Percentiles rank a stretch among this genome's conserved stretches.
phyloP scores from a whole-genome alignment of 2,113 vertebrate species.

The Callithrix jacchus region DNA sequence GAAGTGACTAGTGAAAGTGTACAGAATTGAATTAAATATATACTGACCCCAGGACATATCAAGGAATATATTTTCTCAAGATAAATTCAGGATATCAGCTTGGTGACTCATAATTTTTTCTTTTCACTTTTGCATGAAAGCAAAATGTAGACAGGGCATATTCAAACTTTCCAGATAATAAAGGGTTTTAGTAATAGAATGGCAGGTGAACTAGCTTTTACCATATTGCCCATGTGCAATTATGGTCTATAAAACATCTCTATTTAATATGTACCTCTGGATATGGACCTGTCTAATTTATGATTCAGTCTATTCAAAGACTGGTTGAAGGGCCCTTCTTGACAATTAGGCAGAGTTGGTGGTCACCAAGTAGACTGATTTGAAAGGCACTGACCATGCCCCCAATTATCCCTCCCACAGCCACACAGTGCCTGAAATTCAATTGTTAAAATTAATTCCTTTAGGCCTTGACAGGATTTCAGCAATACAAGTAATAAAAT shows the following conservation, averaged over 20 bases:
- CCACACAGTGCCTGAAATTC: background rate
- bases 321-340: background rate
- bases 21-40: background rate
- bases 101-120: constrained; percentile 24
- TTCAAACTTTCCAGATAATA: constrained; percentile 31
- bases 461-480: constrained; percentile 38
- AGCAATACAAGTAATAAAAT: constrained; percentile 28
- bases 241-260: constrained; percentile 41
- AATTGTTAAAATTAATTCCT: constrained; percentile 60
- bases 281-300: constrained; percentile 29
- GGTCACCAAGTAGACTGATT: constrained; percentile 44
- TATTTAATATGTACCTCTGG: constrained; percentile 48
- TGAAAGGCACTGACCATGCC: constrained; percentile 13
- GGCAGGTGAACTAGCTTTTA: constrained; percentile 2
- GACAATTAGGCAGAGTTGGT: constrained; percentile 28
- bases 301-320: constrained; percentile 7
- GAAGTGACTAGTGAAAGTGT: background rate
- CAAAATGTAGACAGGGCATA: background rate
- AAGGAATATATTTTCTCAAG: constrained; percentile 43
- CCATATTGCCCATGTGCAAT: background rate
- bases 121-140: constrained; percentile 20
- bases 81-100: constrained; percentile 59
- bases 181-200: constrained; percentile 29
- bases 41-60: background rate
- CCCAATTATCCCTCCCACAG: background rate